phyloP scores from a whole-genome alignment of 2,797 vertebrate species.

The Danionella dracula region DNA sequence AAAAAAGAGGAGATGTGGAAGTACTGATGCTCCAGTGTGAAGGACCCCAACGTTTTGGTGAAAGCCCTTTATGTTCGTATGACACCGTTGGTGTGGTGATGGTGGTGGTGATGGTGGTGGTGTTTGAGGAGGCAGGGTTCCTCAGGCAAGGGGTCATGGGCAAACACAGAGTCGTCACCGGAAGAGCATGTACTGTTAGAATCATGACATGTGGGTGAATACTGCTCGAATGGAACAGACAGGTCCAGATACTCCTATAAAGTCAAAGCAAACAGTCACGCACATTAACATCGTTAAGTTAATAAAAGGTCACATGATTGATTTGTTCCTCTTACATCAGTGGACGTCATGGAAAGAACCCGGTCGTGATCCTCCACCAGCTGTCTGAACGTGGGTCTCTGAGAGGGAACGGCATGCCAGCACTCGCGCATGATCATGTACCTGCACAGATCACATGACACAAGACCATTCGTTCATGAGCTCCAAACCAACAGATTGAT shows the following conservation, averaged over 20 bases:
- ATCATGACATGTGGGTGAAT: conserved; percentile 91
- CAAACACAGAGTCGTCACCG: conserved; percentile 93
- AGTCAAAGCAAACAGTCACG: conserved; percentile 1
- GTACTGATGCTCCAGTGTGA: neutral
- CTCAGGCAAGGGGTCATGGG: conserved; percentile 86
- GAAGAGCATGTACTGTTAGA: conserved; percentile 95
- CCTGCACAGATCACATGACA: conserved; percentile 58
- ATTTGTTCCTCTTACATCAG: conserved; percentile 89
- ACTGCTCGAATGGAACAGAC: conserved; percentile 93
- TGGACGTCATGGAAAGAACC: conserved; percentile 88
- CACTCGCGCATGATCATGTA: conserved; percentile 99
- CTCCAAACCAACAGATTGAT: neutral
- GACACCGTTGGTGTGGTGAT: conserved; percentile 67
- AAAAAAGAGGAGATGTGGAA: conserved; percentile 18
- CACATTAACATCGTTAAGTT: too few relatives aligned
- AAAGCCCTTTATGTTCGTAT: conserved; percentile 73
- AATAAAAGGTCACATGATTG: neutral
- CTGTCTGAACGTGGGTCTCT: conserved; percentile 96
- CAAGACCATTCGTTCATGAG: neutral
- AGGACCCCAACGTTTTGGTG: neutral
- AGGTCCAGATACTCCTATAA: conserved; percentile 87
- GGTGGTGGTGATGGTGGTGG: conserved; percentile 32
- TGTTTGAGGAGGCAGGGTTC: conserved; percentile 85
- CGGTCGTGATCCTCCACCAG: conserved; percentile 96
- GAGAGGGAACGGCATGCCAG: conserved; percentile 91